Evolutionary conservation across 1,140 invertebrate species (phyloP).

Genomic region (Cotesia glomerata): DNA sequence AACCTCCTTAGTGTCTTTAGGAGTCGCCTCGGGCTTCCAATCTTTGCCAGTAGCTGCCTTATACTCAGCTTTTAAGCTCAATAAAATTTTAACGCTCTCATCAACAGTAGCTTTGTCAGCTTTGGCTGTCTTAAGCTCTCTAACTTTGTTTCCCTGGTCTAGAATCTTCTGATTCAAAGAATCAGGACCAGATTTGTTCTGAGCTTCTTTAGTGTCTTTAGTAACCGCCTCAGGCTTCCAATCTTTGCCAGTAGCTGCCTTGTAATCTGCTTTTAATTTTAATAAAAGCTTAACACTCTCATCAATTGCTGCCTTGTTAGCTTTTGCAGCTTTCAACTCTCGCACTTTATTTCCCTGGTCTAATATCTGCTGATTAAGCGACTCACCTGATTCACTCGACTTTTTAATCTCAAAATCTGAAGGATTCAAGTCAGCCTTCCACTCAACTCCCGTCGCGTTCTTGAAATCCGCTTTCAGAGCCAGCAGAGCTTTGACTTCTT

Average conservation of each 20-base stretch:
- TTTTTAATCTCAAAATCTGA: conserved; percentile 3
- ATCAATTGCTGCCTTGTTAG: conserved; percentile 46
- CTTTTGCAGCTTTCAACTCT: conserved; percentile 62
- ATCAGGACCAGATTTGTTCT: background rate
- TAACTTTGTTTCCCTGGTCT: conserved; percentile 44
- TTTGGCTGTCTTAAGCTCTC: conserved; percentile 62
- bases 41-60: conserved; percentile 73
- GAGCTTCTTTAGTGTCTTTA: conserved; percentile 58
- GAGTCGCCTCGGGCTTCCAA: conserved; percentile 41
- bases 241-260: conserved; percentile 70
- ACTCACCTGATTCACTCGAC: conserved; percentile 3
- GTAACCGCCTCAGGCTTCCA: conserved; percentile 42
- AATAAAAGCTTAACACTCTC: conserved; percentile 64
- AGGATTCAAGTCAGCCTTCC: conserved; percentile 61
- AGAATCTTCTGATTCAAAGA: conserved; percentile 36
- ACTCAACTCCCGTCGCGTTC: conserved; percentile 67
- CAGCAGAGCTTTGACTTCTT: conserved; percentile 70
- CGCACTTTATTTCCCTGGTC: conserved; percentile 46
- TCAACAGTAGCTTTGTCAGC: conserved; percentile 48
- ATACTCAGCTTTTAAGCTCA: conserved; percentile 80
- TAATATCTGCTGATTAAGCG: background rate
- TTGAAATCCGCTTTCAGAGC: conserved; percentile 74
- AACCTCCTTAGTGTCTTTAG: conserved; percentile 58
- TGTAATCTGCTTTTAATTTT: conserved; percentile 80
- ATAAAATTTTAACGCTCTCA: conserved; percentile 58